phyloP scores from a whole-genome alignment of 2,113 vertebrate genomes.

The Egretta garzetta region DNA sequence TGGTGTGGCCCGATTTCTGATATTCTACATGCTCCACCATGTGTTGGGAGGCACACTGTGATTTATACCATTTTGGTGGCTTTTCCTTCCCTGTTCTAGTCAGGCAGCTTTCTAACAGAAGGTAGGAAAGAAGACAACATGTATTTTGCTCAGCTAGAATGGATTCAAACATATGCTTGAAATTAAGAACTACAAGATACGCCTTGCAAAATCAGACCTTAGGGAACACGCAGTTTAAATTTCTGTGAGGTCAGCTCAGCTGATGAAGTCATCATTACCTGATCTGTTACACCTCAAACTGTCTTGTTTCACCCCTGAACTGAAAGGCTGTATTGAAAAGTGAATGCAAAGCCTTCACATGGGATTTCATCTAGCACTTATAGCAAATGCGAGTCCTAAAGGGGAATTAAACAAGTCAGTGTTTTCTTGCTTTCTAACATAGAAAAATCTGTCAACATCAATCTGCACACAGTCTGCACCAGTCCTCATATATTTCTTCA shows the following conservation, averaged over 20 bases:
- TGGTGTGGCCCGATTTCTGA: neutral
- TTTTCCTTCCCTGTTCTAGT: neutral
- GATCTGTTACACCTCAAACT: neutral
- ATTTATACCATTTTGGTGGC: neutral
- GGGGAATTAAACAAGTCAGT: neutral
- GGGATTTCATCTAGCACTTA: neutral
- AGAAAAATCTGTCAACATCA: neutral
- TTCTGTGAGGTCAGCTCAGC: neutral
- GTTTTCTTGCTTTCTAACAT: neutral
- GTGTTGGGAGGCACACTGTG: neutral
- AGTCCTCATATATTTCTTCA: neutral
- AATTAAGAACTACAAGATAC: neutral
- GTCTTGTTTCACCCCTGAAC: neutral
- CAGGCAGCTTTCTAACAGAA: neutral
- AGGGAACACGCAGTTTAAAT: neutral
- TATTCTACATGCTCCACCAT: neutral
- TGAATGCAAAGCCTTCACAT: neutral
- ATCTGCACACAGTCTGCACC: neutral
- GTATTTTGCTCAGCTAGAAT: neutral
- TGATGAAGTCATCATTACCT: neutral
- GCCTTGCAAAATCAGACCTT: neutral
- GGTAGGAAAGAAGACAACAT: fast-evolving
- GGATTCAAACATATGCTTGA: neutral
- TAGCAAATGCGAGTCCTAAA: fast-evolving
- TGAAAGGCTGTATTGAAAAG: neutral